Evolutionary conservation across 2,797 vertebrate genomes (phyloP).

Genomic region (Scarus forsteni): DNA sequence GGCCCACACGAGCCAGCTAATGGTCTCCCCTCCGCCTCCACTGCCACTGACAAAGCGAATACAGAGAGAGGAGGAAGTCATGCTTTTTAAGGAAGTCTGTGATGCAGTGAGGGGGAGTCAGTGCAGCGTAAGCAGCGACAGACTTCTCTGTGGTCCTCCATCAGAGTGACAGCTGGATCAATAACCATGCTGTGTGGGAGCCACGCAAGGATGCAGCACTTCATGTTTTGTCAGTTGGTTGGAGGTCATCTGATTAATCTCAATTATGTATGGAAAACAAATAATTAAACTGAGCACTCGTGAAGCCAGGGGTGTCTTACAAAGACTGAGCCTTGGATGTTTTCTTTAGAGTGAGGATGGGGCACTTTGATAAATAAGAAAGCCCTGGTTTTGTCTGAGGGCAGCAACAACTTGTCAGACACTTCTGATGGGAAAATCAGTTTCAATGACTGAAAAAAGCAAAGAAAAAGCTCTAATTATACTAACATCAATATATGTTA

Average conservation of each 20-base stretch:
- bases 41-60: slow-evolving; percentile 40
- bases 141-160: slow-evolving; percentile 31
- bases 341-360: no score
- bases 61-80: slow-evolving; percentile 48
- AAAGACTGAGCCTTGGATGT: no score
- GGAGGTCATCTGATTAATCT: slow-evolving; percentile 6
- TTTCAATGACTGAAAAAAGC: no score
- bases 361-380: no score
- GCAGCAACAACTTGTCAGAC: no score
- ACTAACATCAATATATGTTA: no score
- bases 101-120: slow-evolving; percentile 29
- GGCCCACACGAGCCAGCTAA: slow-evolving; percentile 33
- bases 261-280: neutral
- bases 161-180: slow-evolving; percentile 7
- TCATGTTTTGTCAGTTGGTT: neutral
- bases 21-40: slow-evolving; percentile 33
- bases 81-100: slow-evolving; percentile 34
- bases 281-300: neutral
- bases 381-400: no score
- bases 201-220: neutral
- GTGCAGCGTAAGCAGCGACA: slow-evolving; percentile 15
- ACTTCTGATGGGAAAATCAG: no score
- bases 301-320: no score
- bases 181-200: slow-evolving; percentile 9
- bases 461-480: no score